Evolutionary conservation across 2,888 invertebrate species (phyloP), one percentile per base, ranked within the genome.

Genomic region (Ormyrus thymus): DNA sequence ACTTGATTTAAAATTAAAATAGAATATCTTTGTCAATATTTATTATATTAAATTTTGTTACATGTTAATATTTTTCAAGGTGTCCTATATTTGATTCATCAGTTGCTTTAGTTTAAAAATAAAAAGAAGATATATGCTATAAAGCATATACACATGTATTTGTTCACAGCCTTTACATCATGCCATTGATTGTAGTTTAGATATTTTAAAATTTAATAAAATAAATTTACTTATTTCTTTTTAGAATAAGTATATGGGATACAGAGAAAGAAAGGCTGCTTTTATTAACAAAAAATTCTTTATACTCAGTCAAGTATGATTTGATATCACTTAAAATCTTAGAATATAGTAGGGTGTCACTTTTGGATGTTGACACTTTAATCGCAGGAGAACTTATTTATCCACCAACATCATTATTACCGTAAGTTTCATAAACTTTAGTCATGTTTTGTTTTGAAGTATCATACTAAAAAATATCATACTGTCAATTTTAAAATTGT

Each of bases 171-270:
- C 29, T 29, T 29, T 29, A 29, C 29, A 29, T 29, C 43, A 43
- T 59, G 45, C 10, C 10, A 61, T n/a, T 43, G 45, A 6, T 29
- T 29, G 4, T 29, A 29, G 29, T 29, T 10, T 45, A 61, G 45
- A 61, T 61, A 43, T 6, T 43, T 43, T 11, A 10, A 29, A 61
- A 61, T 11, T 46, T 5, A 64, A 15, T 64, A 50, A 7, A 3
- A 29, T 29, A 29, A 29, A 29, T 29, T 29, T 29, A 29, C 29
- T 29, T 61, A 45, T 59, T 78, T 59, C 29, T 55, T 90, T 92
- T 15, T 89, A 97, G 97, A 89, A 96, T 97, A 85, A 96, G 95
- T 84, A 92, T 96, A 81, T 97, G 97, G 97, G 96, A 97, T 87
- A 94, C 95, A 86, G 96, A 97, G 87, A 94, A 95, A 85, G 97